Evolutionary conservation across 53 echinoderm and acorn worm species (phyloP).

Genomic region (Paracentrotus lividus): DNA sequence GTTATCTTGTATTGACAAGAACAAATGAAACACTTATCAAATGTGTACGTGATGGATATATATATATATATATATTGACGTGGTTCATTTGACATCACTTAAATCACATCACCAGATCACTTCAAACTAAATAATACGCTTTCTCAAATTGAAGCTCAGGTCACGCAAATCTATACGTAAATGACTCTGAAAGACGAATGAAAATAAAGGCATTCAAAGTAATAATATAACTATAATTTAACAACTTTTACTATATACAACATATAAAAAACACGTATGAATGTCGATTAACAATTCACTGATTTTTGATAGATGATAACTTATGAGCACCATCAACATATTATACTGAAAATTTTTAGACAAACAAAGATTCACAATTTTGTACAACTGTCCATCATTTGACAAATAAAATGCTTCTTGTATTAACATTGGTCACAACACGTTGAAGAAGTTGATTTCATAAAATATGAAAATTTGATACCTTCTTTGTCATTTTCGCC

Average conservation of each 20-base stretch:
- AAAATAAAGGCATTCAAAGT: slow-evolving; percentile 28
- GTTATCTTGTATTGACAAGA: too few species aligned
- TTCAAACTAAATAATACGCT: not conserved
- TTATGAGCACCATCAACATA: not conserved
- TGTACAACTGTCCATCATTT: not conserved
- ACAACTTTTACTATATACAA: not conserved
- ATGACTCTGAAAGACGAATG: slow-evolving; percentile 44
- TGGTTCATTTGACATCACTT: not conserved
- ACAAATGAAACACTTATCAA: too few species aligned
- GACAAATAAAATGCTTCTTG: not conserved
- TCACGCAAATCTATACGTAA: not conserved
- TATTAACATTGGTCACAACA: not conserved
- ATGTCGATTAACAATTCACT: not conserved
- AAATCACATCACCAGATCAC: too few species aligned
- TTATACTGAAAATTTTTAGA: not conserved
- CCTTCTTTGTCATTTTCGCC: not conserved
- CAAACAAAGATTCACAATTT: not conserved
- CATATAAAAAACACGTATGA: not conserved
- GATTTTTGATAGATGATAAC: not conserved
- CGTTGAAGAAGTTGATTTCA: not conserved
- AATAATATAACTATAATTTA: not conserved
- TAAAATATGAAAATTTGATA: too few species aligned
- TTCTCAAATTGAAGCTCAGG: not conserved
- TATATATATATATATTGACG: too few species aligned
- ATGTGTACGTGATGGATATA: too few species aligned